Percentiles rank a stretch among this genome's conserved stretches.
These are phyloP conservation scores for Cheilosia soror DNA, from an alignment of 2,888 invertebrate species.

Conservation along the genomic window DNA sequence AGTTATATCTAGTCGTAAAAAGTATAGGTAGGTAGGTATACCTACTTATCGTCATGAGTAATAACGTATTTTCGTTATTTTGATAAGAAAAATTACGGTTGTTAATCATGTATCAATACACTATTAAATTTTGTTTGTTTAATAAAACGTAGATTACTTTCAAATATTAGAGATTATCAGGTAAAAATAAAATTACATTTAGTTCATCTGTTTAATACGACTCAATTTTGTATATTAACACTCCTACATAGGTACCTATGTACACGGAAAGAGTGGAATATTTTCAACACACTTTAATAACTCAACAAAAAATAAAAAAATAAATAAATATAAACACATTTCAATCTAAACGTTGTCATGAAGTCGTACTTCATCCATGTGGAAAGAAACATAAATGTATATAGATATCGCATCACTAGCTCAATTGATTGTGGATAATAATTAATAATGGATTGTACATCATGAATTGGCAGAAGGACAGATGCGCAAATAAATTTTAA, in stretches of 20 bases:
- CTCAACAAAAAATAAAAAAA: slow-evolving; percentile 2
- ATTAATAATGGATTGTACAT: slow-evolving; percentile 21
- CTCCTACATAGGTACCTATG: background rate
- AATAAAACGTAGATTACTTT: slow-evolving; percentile 35
- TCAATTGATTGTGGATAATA: slow-evolving; percentile 25
- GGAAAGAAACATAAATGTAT: slow-evolving; percentile 24
- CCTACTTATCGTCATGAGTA: slow-evolving; percentile 46
- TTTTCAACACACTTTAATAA: background rate
- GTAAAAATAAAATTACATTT: slow-evolving; percentile 19
- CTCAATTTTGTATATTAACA: background rate
- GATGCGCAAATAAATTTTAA: slow-evolving; percentile 1
- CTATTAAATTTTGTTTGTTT: slow-evolving; percentile 3
- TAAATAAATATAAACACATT: slow-evolving; percentile 10
- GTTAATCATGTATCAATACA: slow-evolving; percentile 39
- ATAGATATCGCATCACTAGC: slow-evolving; percentile 39
- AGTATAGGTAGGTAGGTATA: no score
- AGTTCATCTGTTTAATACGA: background rate
- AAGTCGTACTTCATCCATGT: slow-evolving; percentile 27
- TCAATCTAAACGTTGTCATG: slow-evolving; percentile 14
- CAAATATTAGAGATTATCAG: slow-evolving; percentile 13
- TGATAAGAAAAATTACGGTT: slow-evolving; percentile 47
- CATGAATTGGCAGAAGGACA: slow-evolving; percentile 26
- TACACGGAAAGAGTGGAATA: background rate
- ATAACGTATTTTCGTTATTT: slow-evolving; percentile 37
- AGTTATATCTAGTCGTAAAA: background rate